A percentile compares a stretch with the other conserved stretches of the same genome.
These are phyloP conservation scores for Muscicapa comitata DNA, from an alignment of 2,797 vertebrate species.

Conservation along the genomic window DNA sequence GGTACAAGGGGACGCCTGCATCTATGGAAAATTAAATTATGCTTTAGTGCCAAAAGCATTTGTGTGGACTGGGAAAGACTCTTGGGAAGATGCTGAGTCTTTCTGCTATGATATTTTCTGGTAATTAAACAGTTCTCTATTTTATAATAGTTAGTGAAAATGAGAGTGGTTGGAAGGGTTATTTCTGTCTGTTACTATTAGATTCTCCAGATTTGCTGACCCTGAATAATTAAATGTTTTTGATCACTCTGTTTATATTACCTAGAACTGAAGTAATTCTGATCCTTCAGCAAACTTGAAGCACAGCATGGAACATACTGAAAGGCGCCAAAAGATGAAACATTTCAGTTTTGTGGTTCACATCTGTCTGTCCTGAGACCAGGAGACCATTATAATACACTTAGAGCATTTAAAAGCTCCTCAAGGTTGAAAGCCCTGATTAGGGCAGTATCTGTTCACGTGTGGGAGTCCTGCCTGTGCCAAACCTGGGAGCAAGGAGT, in stretches of 20 bases:
- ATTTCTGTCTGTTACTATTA: slow-evolving; percentile 50
- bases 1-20: not conserved
- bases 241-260: slow-evolving; percentile 68
- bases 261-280: slow-evolving; percentile 69
- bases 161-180: slow-evolving; percentile 49
- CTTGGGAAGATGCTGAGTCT: slow-evolving; percentile 45
- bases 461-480: not conserved
- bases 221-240: slow-evolving; percentile 66
- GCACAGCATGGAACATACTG: slow-evolving; percentile 67
- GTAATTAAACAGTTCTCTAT: slow-evolving; percentile 59
- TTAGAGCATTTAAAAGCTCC: slow-evolving; percentile 64
- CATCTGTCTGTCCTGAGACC: slow-evolving; percentile 66
- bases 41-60: slow-evolving; percentile 26
- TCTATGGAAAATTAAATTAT: slow-evolving; percentile 44
- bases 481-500: not conserved
- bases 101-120: slow-evolving; percentile 49
- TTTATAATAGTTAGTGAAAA: slow-evolving; percentile 42
- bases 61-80: slow-evolving; percentile 24
- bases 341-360: slow-evolving; percentile 68
- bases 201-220: slow-evolving; percentile 54
- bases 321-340: slow-evolving; percentile 69
- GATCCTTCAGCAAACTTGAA: slow-evolving; percentile 69
- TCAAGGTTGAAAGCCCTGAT: slow-evolving; percentile 60
- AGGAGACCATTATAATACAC: slow-evolving; percentile 66
- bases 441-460: slow-evolving; percentile 41